phyloP scores from a whole-genome alignment of 2,888 invertebrate species.

The Nemoura dubitans region DNA sequence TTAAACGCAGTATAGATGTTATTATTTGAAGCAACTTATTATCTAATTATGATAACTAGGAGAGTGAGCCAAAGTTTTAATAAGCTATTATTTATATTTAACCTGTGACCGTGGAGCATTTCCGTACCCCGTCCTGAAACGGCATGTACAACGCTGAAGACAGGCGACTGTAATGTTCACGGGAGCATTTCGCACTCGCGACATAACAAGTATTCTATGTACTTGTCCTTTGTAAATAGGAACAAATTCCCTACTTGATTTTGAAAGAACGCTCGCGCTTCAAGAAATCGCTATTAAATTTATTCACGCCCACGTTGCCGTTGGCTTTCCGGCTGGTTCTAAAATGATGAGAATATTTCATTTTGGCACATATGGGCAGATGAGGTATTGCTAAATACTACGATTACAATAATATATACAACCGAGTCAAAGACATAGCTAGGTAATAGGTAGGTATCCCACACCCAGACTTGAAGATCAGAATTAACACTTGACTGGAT shows the following conservation, averaged over 20 bases:
- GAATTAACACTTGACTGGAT: background rate
- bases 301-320: background rate
- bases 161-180: too few relatives aligned
- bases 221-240: background rate
- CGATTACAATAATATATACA: too few relatives aligned
- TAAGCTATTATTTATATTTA: background rate
- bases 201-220: background rate
- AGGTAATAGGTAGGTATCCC: background rate
- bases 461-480: background rate
- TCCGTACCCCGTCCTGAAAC: too few relatives aligned
- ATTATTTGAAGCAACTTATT: background rate
- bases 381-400: too few relatives aligned
- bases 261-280: background rate
- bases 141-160: too few relatives aligned
- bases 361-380: too few relatives aligned
- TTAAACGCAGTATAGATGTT: too few relatives aligned
- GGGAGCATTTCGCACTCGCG: too few relatives aligned
- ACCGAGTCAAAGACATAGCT: too few relatives aligned
- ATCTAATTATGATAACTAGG: background rate
- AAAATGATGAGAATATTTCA: too few relatives aligned
- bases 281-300: background rate
- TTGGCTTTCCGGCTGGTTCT: background rate
- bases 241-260: background rate
- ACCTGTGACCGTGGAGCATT: too few relatives aligned
- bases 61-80: background rate